A percentile compares a stretch with the other conserved stretches of the same genome.
phyloP scores from a whole-genome alignment of 2,888 invertebrate species.

The Fragum whitleyi region DNA sequence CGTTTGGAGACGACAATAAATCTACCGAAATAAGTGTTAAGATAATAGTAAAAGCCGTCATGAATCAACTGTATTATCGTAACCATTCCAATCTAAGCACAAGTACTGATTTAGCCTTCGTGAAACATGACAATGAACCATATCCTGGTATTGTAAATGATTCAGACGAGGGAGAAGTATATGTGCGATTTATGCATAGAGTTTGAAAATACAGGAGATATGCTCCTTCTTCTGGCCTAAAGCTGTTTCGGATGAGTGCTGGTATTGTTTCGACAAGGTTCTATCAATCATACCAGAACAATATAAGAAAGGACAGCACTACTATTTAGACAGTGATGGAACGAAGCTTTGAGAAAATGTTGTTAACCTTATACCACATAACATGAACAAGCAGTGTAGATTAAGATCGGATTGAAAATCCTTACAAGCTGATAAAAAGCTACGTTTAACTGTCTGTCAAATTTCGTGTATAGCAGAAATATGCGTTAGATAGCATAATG shows the following conservation, averaged over 20 bases:
- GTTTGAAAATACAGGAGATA: not conserved
- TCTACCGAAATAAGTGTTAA: constrained; percentile 42
- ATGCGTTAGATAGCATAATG: no score
- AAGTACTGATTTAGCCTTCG: not conserved
- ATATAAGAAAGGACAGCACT: not conserved
- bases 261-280: not conserved
- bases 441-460: no score
- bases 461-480: no score
- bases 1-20: constrained; percentile 27
- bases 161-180: not conserved
- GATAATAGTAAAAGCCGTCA: constrained; percentile 43
- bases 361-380: no score
- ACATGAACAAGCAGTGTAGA: no score
- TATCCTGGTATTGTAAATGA: not conserved
- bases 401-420: no score
- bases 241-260: not conserved
- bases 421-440: no score
- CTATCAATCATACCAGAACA: constrained; percentile 2
- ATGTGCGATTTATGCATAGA: constrained; percentile 4
- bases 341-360: no score
- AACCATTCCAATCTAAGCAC: not conserved
- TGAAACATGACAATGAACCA: not conserved
- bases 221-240: constrained; percentile 1
- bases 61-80: no score
- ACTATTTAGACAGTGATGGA: constrained; percentile 11